Conservation (phyloP, 2,797 vertebrate genomes). For the Lacerta bilineata region DNA sequence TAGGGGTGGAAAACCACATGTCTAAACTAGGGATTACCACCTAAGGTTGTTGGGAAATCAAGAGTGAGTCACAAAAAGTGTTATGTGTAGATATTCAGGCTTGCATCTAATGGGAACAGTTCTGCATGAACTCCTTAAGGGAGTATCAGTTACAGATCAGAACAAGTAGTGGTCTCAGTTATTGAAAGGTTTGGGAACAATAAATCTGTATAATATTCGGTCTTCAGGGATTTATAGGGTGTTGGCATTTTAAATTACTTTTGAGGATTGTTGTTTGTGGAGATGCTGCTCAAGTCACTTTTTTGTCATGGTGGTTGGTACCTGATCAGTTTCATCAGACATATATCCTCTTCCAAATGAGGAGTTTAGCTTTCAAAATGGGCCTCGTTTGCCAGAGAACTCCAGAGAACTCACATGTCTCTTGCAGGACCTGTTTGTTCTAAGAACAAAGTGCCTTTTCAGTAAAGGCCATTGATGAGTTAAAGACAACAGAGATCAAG, state of each 20-base stretch:
- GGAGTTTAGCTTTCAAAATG: slow-evolving; percentile 37
- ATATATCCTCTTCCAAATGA: slow-evolving; percentile 36
- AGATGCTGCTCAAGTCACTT: slow-evolving; percentile 12
- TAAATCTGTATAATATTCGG: neutral
- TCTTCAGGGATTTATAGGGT: neutral
- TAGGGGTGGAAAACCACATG: neutral
- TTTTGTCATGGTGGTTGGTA: slow-evolving; percentile 11
- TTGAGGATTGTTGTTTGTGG: slow-evolving; percentile 30
- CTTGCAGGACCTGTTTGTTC: slow-evolving; percentile 24
- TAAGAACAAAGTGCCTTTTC: slow-evolving; percentile 56
- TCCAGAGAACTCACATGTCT: slow-evolving; percentile 47
- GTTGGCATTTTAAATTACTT: slow-evolving; percentile 9
- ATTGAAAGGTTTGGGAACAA: neutral
- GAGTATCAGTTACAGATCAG: neutral
- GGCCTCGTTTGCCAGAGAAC: slow-evolving; percentile 48
- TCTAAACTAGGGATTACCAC: neutral
- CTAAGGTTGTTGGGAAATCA: neutral
- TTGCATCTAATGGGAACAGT: neutral
- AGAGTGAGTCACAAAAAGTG: neutral
- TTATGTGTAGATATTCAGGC: neutral
- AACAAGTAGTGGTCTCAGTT: neutral
- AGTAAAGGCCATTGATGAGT: slow-evolving; percentile 43
- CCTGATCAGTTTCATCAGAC: slow-evolving; percentile 48
- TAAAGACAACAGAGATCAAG: slow-evolving; percentile 27
- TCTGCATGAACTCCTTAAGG: neutral